phyloP scores from a whole-genome alignment of 2,888 invertebrate genomes.

The Zaprionus lineosus region DNA sequence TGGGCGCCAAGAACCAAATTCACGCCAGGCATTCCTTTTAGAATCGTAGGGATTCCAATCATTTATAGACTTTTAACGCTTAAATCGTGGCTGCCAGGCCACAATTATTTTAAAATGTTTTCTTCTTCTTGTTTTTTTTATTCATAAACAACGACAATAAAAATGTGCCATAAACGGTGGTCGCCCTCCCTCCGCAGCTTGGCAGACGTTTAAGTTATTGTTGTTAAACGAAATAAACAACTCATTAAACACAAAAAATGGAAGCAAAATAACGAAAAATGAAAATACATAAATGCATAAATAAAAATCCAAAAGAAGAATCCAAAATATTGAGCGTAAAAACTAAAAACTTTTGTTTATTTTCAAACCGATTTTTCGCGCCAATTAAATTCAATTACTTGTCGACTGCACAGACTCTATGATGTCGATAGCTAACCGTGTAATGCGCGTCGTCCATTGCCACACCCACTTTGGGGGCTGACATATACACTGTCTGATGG shows the following conservation, averaged over 20 bases:
- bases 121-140: conserved; percentile 22
- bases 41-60: conserved; percentile 5
- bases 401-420: conserved; percentile 38
- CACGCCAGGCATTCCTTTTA: conserved; percentile 5
- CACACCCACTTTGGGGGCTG: not conserved
- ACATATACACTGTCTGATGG: too few species aligned
- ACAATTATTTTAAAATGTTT: conserved; percentile 44
- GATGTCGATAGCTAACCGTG: conserved; percentile 43
- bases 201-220: conserved; percentile 55
- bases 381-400: conserved; percentile 75
- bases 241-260: conserved; percentile 51
- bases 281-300: not conserved
- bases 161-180: conserved; percentile 47
- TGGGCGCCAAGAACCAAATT: conserved; percentile 36
- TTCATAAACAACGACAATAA: conserved; percentile 54
- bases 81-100: conserved; percentile 45
- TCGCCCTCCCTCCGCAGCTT: too few species aligned
- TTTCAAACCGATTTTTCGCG: conserved; percentile 63
- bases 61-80: conserved; percentile 66
- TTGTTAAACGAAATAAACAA: conserved; percentile 68
- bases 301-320: not conserved
- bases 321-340: conserved; percentile 11
- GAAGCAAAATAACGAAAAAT: not conserved
- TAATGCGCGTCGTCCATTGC: not conserved
- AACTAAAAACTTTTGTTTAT: conserved; percentile 53